phyloP scores from a whole-genome alignment of 2,113 vertebrate species.

The Acanthochromis polyacanthus region DNA sequence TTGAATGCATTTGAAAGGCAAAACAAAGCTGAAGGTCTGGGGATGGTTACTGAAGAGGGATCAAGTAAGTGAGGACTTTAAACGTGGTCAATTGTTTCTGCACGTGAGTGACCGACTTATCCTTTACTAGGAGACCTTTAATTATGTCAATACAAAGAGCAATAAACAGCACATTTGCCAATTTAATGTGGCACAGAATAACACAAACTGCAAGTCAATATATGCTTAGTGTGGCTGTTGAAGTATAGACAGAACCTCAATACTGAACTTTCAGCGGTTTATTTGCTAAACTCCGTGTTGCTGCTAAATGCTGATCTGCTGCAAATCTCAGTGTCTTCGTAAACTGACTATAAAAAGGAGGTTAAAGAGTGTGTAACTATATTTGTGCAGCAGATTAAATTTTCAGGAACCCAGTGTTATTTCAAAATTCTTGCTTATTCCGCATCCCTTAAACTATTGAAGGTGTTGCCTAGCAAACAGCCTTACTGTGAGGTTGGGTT shows the following conservation, averaged over 20 bases:
- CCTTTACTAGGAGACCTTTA: background rate
- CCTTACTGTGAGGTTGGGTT: background rate
- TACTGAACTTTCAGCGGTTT: constrained; percentile 3
- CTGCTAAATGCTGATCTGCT: background rate
- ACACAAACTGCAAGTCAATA: background rate
- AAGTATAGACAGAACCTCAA: background rate
- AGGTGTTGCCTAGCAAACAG: background rate
- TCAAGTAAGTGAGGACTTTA: constrained; percentile 90
- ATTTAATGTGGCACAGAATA: background rate
- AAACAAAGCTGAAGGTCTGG: constrained; percentile 98
- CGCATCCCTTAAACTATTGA: background rate
- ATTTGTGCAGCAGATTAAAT: constrained; percentile 7
- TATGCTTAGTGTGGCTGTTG: background rate
- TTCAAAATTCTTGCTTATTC: background rate
- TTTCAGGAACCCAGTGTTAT: background rate
- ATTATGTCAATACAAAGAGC: constrained; percentile 3
- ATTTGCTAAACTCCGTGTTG: background rate
- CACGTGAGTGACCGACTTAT: background rate
- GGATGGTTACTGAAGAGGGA: constrained; percentile 99
- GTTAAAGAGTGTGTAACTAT: background rate
- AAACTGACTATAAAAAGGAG: constrained; percentile 2
- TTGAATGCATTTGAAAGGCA: constrained; percentile 99
- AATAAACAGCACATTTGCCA: background rate
- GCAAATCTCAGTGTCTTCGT: constrained; percentile 2
- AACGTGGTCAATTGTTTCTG: background rate